A percentile compares a stretch with the other conserved stretches of the same genome.
phyloP scores from a whole-genome alignment of 2,797 vertebrate genomes.

The Acomys russatus region DNA sequence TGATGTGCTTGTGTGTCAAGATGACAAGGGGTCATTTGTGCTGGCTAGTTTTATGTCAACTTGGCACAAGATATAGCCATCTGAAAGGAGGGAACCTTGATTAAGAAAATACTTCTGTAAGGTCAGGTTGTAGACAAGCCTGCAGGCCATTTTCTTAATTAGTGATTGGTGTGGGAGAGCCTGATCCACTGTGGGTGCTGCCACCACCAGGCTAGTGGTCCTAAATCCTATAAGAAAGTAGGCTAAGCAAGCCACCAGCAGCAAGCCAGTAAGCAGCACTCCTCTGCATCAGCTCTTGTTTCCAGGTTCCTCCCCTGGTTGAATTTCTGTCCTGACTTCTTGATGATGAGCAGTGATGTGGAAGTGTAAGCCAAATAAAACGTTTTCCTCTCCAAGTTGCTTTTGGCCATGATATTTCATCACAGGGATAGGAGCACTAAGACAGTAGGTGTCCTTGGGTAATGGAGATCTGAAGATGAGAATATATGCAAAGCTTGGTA shows the following conservation, averaged over 20 bases:
- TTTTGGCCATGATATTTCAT: not conserved
- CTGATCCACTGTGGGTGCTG: not conserved
- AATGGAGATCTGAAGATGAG: not conserved
- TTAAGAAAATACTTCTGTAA: not conserved
- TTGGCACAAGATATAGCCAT: not conserved
- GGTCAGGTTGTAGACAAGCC: not conserved
- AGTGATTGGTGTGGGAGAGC: not conserved
- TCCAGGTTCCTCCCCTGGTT: not conserved
- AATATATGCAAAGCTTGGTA: too few species aligned
- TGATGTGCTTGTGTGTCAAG: not conserved
- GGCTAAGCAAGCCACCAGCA: not conserved
- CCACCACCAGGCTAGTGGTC: not conserved
- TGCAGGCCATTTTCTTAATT: not conserved
- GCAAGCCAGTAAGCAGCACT: not conserved
- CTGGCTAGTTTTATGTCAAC: not conserved
- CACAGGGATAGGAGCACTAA: not conserved
- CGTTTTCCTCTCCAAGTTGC: not conserved
- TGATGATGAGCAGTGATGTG: not conserved
- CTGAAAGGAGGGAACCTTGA: too few species aligned
- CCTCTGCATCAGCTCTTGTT: not conserved
- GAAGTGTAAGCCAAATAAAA: not conserved
- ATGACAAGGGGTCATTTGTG: not conserved
- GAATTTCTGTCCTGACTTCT: not conserved
- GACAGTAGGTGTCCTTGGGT: not conserved
- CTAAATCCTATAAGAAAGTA: not conserved